These are phyloP conservation scores for Geococcyx californianus DNA, from an alignment of 2,113 vertebrate genomes.

Conservation along the genomic window DNA sequence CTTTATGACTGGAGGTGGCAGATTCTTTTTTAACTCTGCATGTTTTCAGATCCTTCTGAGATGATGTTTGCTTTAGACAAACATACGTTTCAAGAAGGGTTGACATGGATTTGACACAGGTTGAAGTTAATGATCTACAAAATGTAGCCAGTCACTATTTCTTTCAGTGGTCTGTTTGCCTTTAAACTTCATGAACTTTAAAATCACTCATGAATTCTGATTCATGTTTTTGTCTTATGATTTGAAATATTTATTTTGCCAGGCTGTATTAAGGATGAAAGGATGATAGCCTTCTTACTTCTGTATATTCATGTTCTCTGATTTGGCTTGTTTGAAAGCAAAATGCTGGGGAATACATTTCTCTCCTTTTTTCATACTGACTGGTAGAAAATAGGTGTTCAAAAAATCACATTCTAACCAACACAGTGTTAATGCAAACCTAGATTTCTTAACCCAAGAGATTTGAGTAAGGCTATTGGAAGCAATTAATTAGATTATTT, in stretches of 20 bases:
- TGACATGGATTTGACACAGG: neutral
- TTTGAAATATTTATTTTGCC: neutral
- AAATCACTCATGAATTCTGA: neutral
- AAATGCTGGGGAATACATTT: neutral
- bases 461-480: neutral
- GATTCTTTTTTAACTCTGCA: neutral
- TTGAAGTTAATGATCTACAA: neutral
- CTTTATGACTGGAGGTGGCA: neutral
- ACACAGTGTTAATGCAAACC: neutral
- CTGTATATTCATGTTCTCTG: neutral
- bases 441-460: neutral
- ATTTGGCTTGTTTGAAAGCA: neutral
- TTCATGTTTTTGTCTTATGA: fast-evolving
- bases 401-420: neutral
- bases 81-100: neutral
- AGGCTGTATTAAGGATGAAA: neutral
- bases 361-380: neutral
- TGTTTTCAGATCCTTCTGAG: neutral
- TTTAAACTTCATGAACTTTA: neutral
- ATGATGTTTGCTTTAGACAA: neutral
- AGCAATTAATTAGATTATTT: neutral
- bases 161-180: neutral
- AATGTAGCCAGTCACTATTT: neutral
- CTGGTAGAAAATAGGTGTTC: neutral
- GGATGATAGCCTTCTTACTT: neutral